A percentile compares a stretch with the other conserved stretches of the same genome.
Conservation (phyloP, 2,888 invertebrate species). For the Andrena chrysosceles region DNA sequence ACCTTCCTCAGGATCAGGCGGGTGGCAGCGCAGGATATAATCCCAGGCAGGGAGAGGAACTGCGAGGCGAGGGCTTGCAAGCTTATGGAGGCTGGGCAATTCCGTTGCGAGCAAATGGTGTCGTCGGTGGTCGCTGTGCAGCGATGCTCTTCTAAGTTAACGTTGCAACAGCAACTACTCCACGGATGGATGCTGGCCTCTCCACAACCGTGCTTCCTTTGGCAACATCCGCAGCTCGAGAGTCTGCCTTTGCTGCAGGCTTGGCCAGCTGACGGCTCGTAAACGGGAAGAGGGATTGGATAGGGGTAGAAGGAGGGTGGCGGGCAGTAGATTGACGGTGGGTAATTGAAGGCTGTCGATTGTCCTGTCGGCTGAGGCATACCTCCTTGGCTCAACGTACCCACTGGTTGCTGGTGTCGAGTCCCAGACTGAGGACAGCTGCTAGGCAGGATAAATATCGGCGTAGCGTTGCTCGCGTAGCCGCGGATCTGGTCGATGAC, state of each 20-base stretch:
- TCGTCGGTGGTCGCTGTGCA: conserved; percentile 70
- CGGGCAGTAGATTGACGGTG: conserved; percentile 61
- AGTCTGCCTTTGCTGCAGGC: conserved; percentile 19
- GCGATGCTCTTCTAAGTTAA: conserved; percentile 63
- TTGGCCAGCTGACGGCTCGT: conserved; percentile 56
- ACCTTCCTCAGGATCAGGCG: conserved; percentile 78
- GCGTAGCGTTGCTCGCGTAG: conserved; percentile 63
- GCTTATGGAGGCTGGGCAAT: conserved; percentile 79
- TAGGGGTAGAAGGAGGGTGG: conserved; percentile 74
- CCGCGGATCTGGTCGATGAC: conserved; percentile 77
- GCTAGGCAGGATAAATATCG: conserved; percentile 79
- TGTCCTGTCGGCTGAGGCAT: conserved; percentile 26
- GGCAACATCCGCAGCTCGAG: conserved; percentile 54
- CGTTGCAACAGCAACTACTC: conserved; percentile 24
- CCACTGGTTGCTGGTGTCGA: conserved; percentile 45
- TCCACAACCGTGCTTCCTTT: background rate
- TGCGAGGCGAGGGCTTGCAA: conserved; percentile 82
- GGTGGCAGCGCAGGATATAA: conserved; percentile 79
- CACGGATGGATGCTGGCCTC: background rate
- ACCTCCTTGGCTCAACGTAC: conserved; percentile 14
- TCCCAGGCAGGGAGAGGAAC: conserved; percentile 78
- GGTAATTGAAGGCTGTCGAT: conserved; percentile 39
- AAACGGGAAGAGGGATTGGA: conserved; percentile 73
- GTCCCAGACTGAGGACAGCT: conserved; percentile 61
- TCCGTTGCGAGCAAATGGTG: conserved; percentile 74